Evolutionary conservation across 2,797 vertebrate species (phyloP).

Genomic region (Aulostomus chinensis): DNA sequence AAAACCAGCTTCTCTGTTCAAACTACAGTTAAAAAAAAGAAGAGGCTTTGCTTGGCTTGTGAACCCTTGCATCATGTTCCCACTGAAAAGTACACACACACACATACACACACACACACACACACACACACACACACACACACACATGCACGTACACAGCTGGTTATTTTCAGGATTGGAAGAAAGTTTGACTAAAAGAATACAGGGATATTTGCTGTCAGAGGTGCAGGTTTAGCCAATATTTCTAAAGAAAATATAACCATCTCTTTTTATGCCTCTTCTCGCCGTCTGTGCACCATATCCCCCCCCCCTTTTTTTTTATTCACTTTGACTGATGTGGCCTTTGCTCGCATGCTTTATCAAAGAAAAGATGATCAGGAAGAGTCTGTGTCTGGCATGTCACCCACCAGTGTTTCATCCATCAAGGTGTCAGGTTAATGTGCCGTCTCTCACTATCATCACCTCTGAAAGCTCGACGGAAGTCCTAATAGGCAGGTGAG

Average conservation of each 20-base stretch:
- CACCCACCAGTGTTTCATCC: conserved; percentile 59
- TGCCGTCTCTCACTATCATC: conserved; percentile 53
- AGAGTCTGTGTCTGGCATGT: conserved; percentile 42
- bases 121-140: too few species aligned
- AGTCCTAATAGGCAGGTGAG: conserved; percentile 56
- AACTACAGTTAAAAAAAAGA: too few species aligned
- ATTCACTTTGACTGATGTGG: conserved; percentile 49
- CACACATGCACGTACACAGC: conserved; percentile 3
- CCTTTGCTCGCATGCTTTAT: conserved; percentile 53
- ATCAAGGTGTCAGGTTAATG: conserved; percentile 68
- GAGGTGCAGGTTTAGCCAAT: conserved; percentile 31
- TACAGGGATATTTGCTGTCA: conserved; percentile 41
- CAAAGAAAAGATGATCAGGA: conserved; percentile 47
- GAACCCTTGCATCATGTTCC: conserved; percentile 56
- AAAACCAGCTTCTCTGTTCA: too few species aligned
- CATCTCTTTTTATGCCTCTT: too few species aligned
- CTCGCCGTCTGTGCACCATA: too few species aligned
- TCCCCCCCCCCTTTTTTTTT: too few species aligned
- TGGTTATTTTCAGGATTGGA: background rate
- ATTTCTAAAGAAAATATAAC: too few species aligned
- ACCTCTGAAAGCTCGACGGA: conserved; percentile 28
- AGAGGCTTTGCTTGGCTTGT: conserved; percentile 22
- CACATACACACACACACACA: too few species aligned
- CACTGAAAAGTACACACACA: too few species aligned
- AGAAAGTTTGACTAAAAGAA: too few species aligned